phyloP scores from a whole-genome alignment of 2,888 invertebrate species.

The Dermolepida albohirtum region DNA sequence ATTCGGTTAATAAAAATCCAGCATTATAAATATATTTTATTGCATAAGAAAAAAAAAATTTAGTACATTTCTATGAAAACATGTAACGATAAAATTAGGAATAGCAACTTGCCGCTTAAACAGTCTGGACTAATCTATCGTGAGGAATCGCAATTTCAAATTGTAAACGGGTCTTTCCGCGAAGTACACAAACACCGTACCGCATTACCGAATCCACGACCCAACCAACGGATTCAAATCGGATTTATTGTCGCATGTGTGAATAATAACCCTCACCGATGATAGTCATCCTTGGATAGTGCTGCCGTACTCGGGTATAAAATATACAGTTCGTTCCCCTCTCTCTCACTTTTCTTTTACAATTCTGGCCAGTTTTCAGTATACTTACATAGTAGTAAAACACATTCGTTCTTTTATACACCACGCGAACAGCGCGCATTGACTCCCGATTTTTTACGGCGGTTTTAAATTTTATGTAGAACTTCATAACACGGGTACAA shows the following conservation, averaged over 20 bases:
- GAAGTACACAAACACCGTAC: too few relatives aligned
- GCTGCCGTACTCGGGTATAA: slow-evolving; percentile 49
- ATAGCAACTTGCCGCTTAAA: too few relatives aligned
- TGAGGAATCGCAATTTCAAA: too few relatives aligned
- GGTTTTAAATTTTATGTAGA: slow-evolving; percentile 15
- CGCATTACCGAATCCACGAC: not conserved
- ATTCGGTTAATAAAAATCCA: too few relatives aligned
- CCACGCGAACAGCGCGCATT: slow-evolving; percentile 19
- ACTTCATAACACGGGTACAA: slow-evolving; percentile 8
- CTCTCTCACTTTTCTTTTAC: slow-evolving; percentile 39
- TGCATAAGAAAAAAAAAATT: too few relatives aligned
- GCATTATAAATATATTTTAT: too few relatives aligned
- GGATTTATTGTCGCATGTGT: slow-evolving; percentile 22
- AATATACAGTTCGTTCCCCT: slow-evolving; percentile 55
- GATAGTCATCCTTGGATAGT: slow-evolving; percentile 48
- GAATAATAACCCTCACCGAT: slow-evolving; percentile 26
- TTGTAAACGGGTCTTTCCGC: too few relatives aligned
- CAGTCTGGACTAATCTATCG: too few relatives aligned
- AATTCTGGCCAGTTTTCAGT: slow-evolving; percentile 40
- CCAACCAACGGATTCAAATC: slow-evolving; percentile 4
- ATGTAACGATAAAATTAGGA: too few relatives aligned
- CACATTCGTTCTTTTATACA: slow-evolving; percentile 41
- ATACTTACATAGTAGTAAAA: slow-evolving; percentile 35
- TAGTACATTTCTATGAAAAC: too few relatives aligned
- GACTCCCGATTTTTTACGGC: slow-evolving; percentile 7